Evolutionary conservation across 2,797 vertebrate genomes (phyloP).

Genomic region (Paratrypauchen microcephalus): DNA sequence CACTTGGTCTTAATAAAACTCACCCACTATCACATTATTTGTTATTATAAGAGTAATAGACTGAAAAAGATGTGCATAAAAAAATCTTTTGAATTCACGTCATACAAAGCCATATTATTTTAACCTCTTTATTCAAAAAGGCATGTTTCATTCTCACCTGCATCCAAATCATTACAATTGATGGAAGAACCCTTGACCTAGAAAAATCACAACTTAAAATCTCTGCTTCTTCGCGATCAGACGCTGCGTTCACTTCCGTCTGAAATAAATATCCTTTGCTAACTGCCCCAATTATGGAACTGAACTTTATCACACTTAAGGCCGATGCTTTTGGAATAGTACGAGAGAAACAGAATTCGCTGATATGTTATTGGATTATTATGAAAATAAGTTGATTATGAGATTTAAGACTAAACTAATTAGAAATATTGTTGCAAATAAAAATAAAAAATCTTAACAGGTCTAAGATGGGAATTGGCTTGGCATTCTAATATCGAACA

Average conservation of each 20-base stretch:
- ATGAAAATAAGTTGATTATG: constrained; percentile 5
- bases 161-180: constrained; percentile 75
- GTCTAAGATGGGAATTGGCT: not conserved
- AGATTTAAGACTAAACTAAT: not conserved
- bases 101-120: constrained; percentile 40
- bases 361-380: constrained; percentile 13
- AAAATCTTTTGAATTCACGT: not conserved
- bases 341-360: constrained; percentile 35
- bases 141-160: constrained; percentile 70
- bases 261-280: constrained; percentile 72
- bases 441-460: not conserved
- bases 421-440: not conserved
- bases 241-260: constrained; percentile 39
- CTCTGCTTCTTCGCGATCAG: constrained; percentile 48
- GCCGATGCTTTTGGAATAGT: constrained; percentile 25
- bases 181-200: constrained; percentile 70
- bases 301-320: constrained; percentile 32
- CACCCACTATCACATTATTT: too few relatives aligned
- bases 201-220: constrained; percentile 56
- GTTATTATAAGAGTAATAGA: too few relatives aligned
- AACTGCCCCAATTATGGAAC: constrained; percentile 36
- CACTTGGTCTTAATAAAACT: not conserved
- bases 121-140: constrained; percentile 79
- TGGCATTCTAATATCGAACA: not conserved
- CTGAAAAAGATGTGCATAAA: not conserved